A percentile compares a stretch with the other conserved stretches of the same genome.
Evolutionary conservation across 2,797 vertebrate species (phyloP).

Genomic region (Amphiprion clarkii): DNA sequence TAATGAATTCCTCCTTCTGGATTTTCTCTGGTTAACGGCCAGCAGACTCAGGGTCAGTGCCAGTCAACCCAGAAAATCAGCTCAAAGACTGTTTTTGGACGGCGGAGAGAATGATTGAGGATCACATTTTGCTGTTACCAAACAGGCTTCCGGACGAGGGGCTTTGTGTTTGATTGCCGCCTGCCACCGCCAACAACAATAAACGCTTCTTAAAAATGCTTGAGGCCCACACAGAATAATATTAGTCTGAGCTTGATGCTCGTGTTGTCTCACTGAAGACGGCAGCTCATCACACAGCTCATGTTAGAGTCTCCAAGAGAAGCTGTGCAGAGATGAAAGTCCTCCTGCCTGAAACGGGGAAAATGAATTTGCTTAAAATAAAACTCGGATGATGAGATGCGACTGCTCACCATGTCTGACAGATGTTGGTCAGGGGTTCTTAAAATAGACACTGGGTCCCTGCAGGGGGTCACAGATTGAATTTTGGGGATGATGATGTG

Average conservation of each 20-base stretch:
- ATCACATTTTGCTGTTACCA: slow-evolving; percentile 48
- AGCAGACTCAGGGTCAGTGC: slow-evolving; percentile 16
- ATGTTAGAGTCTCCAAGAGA: slow-evolving; percentile 9
- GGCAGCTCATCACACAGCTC: slow-evolving; percentile 11
- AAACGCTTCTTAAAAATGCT: slow-evolving; percentile 44
- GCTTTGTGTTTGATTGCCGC: slow-evolving; percentile 46
- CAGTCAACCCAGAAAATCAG: slow-evolving; percentile 44
- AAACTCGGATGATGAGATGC: neutral
- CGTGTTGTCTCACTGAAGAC: slow-evolving; percentile 15
- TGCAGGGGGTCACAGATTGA: neutral
- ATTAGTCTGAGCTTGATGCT: slow-evolving; percentile 21
- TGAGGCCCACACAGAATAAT: slow-evolving; percentile 25
- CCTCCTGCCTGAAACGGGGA: slow-evolving; percentile 1
- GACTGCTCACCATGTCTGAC: neutral
- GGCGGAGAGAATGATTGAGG: slow-evolving; percentile 27
- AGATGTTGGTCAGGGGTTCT: neutral
- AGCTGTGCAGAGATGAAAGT: slow-evolving; percentile 13
- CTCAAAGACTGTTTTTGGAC: slow-evolving; percentile 23
- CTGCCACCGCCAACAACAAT: slow-evolving; percentile 35
- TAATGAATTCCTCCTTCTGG: slow-evolving; percentile 52
- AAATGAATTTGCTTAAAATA: neutral
- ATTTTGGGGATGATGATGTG: neutral
- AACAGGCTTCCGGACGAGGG: slow-evolving; percentile 44
- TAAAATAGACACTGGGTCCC: neutral
- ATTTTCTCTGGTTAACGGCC: slow-evolving; percentile 38